phyloP scores from a whole-genome alignment of 2,797 vertebrate genomes.

The Anableps anableps region DNA sequence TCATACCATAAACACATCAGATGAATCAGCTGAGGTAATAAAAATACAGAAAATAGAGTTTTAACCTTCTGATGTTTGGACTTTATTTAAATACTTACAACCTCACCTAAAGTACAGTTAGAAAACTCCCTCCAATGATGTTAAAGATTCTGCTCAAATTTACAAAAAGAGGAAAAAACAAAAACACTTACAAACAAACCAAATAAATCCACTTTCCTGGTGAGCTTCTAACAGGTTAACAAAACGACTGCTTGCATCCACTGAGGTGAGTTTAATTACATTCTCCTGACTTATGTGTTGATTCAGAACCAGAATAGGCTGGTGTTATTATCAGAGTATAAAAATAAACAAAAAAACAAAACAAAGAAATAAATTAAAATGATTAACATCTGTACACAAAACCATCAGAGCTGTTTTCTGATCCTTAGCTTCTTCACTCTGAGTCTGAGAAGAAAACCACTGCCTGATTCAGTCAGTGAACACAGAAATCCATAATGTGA shows the following conservation, averaged over 20 bases:
- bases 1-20: background rate
- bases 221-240: background rate
- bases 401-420: constrained; percentile 25
- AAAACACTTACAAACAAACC: constrained; percentile 63
- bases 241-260: constrained; percentile 43
- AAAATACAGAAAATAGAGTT: background rate
- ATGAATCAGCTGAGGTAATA: background rate
- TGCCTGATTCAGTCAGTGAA: background rate
- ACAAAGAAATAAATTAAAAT: constrained; percentile 88
- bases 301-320: constrained; percentile 66
- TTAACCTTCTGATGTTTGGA: constrained; percentile 64
- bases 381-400: constrained; percentile 71
- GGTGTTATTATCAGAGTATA: constrained; percentile 73
- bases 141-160: constrained; percentile 69
- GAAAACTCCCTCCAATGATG: constrained; percentile 76
- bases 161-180: constrained; percentile 68
- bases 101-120: constrained; percentile 82
- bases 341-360: constrained; percentile 66
- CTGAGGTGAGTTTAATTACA: constrained; percentile 47
- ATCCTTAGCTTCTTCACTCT: background rate
- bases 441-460: background rate
- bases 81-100: constrained; percentile 85
- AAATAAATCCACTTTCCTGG: constrained; percentile 15
- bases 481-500: background rate
- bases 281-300: constrained; percentile 65